A percentile compares a stretch with the other conserved stretches of the same genome.
These are phyloP conservation scores for Aptenodytes patagonicus DNA, from an alignment of 2,113 vertebrate species.

Conservation along the genomic window DNA sequence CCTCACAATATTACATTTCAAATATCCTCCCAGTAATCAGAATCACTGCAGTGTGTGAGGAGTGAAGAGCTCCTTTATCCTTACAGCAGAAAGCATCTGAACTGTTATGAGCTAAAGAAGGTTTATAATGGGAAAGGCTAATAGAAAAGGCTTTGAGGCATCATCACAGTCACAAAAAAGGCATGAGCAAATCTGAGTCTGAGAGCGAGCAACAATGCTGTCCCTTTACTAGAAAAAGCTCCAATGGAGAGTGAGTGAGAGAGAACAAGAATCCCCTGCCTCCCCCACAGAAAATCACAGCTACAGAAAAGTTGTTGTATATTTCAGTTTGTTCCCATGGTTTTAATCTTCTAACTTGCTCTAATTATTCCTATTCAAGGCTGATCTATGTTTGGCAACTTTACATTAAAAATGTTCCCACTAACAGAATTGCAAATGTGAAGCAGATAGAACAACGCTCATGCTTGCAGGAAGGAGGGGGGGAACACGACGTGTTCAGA, in stretches of 20 bases:
- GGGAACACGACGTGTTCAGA: background rate
- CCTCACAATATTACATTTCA: constrained; percentile 37
- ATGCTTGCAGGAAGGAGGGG: background rate
- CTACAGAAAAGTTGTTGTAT: background rate
- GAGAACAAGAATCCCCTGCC: background rate
- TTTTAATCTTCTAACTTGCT: constrained; percentile 22
- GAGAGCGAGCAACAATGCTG: background rate
- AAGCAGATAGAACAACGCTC: background rate
- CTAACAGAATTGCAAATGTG: background rate
- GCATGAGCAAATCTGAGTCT: constrained; percentile 15
- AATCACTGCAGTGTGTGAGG: constrained; percentile 36
- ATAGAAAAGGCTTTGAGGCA: constrained; percentile 56
- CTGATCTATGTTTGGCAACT: background rate
- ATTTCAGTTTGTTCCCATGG: background rate
- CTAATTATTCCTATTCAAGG: background rate
- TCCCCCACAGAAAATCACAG: background rate
- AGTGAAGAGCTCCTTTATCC: constrained; percentile 64
- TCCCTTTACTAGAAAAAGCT: constrained; percentile 23
- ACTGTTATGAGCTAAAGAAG: background rate
- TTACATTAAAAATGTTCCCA: background rate
- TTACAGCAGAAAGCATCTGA: constrained; percentile 26
- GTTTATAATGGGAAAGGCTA: constrained; percentile 41
- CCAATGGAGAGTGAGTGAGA: background rate
- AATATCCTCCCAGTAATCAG: constrained; percentile 42
- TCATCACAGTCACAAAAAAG: constrained; percentile 5